These are phyloP conservation scores for Psittacula derbiana DNA, from an alignment of 2,797 vertebrate species.

Conservation along the genomic window DNA sequence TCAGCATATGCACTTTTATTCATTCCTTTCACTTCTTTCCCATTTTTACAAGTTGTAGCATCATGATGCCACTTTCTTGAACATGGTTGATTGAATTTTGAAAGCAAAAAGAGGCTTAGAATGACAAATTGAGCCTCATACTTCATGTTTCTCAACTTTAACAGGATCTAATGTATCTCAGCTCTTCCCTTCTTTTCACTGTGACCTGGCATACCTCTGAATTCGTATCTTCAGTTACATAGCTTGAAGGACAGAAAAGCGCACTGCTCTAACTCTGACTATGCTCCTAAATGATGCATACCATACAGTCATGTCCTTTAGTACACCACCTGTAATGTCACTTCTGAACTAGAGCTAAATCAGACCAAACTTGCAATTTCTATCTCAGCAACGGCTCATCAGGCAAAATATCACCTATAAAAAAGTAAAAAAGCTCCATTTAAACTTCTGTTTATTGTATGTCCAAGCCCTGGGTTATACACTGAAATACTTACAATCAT, in stretches of 20 bases:
- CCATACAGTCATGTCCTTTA: neutral
- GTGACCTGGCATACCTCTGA: neutral
- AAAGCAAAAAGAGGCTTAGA: neutral
- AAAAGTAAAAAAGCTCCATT: neutral
- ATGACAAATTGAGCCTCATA: neutral
- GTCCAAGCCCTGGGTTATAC: neutral
- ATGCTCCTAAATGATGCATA: neutral
- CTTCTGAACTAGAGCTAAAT: neutral
- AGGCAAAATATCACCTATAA: neutral
- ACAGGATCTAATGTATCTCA: neutral
- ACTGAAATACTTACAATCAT: neutral
- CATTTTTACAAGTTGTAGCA: neutral
- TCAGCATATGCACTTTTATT: neutral
- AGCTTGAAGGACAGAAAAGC: neutral
- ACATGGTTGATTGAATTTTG: neutral
- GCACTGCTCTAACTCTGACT: neutral
- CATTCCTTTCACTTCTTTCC: neutral
- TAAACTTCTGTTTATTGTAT: neutral
- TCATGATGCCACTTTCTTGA: neutral
- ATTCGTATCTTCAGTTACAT: neutral
- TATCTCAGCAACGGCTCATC: neutral
- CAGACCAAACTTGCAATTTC: neutral
- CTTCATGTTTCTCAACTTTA: neutral
- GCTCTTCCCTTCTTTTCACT: neutral
- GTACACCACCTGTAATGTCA: fast-evolving